phyloP scores from a whole-genome alignment of 2,888 invertebrate species.

The Trichopoda pennipes region DNA sequence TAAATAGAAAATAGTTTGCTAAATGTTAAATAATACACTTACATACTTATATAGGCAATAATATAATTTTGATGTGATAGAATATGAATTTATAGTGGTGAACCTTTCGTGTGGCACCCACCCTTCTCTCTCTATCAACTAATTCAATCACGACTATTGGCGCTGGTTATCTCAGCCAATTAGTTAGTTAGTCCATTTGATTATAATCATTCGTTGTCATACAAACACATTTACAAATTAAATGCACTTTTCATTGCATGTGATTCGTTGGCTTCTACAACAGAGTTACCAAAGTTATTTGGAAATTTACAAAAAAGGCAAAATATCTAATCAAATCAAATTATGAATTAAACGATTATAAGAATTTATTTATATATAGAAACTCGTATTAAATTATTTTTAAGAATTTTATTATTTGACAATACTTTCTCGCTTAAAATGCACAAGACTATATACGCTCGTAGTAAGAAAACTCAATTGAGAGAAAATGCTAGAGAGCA shows the following conservation, averaged over 20 bases:
- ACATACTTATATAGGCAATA: neutral
- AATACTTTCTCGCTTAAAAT: neutral
- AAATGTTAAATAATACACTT: constrained; percentile 55
- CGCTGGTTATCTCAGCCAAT: neutral
- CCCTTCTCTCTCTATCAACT: neutral
- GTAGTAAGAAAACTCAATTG: neutral
- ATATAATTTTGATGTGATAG: constrained; percentile 43
- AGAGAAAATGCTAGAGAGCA: constrained; percentile 38
- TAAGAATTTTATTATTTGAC: constrained; percentile 10
- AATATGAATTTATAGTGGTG: constrained; percentile 40
- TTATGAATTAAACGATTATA: no score
- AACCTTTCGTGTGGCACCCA: neutral
- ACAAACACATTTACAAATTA: constrained; percentile 1
- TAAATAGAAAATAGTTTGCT: constrained; percentile 25
- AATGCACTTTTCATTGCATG: constrained; percentile 46
- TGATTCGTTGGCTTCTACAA: constrained; percentile 10
- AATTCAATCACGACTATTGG: constrained; percentile 5
- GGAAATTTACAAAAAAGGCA: neutral
- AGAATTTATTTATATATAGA: no score
- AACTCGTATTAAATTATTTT: neutral
- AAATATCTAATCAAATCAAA: neutral
- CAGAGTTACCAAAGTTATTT: constrained; percentile 38
- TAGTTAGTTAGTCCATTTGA: constrained; percentile 45
- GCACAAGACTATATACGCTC: neutral
- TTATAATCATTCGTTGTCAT: constrained; percentile 34